Percentiles rank a stretch among this genome's conserved stretches.
phyloP scores from a whole-genome alignment of 2,888 invertebrate species.

The Odontocolon sp. region DNA sequence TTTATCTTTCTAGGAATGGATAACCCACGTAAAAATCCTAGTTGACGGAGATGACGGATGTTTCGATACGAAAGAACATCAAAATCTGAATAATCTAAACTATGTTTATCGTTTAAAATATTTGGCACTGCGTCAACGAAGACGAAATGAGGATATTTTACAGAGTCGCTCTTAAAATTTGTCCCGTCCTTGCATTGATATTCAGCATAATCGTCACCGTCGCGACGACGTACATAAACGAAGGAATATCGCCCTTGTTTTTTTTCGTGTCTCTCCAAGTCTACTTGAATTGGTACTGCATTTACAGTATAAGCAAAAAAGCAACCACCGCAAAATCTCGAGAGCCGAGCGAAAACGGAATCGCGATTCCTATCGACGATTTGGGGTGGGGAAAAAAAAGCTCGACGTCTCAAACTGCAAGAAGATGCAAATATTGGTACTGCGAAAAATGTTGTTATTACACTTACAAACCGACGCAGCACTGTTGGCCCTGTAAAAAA shows the following conservation, averaged over 20 bases:
- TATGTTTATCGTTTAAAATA: too few relatives aligned
- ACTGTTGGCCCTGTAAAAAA: slow-evolving; percentile 70
- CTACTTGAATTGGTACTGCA: slow-evolving; percentile 74
- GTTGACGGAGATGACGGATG: too few relatives aligned
- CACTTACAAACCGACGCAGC: slow-evolving; percentile 70
- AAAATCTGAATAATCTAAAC: too few relatives aligned
- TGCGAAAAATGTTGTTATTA: slow-evolving; percentile 71
- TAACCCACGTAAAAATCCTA: too few relatives aligned
- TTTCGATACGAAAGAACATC: too few relatives aligned
- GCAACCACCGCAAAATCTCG: slow-evolving; percentile 61
- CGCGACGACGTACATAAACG: slow-evolving; percentile 69
- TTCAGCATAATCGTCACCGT: slow-evolving; percentile 68
- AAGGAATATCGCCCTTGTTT: slow-evolving; percentile 67
- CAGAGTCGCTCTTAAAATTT: slow-evolving; percentile 60
- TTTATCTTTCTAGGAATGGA: too few relatives aligned
- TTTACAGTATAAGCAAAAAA: slow-evolving; percentile 67
- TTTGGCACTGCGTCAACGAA: neutral
- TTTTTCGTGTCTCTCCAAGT: slow-evolving; percentile 71
- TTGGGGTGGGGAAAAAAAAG: neutral
- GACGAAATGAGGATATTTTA: slow-evolving; percentile 37
- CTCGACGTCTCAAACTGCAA: neutral
- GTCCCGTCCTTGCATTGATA: slow-evolving; percentile 68
- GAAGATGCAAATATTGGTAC: slow-evolving; percentile 70
- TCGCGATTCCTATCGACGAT: slow-evolving; percentile 34
- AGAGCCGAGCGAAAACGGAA: slow-evolving; percentile 43